These are phyloP conservation scores for Amazona vittata DNA, from an alignment of 2,113 vertebrate species.

Conservation along the genomic window DNA sequence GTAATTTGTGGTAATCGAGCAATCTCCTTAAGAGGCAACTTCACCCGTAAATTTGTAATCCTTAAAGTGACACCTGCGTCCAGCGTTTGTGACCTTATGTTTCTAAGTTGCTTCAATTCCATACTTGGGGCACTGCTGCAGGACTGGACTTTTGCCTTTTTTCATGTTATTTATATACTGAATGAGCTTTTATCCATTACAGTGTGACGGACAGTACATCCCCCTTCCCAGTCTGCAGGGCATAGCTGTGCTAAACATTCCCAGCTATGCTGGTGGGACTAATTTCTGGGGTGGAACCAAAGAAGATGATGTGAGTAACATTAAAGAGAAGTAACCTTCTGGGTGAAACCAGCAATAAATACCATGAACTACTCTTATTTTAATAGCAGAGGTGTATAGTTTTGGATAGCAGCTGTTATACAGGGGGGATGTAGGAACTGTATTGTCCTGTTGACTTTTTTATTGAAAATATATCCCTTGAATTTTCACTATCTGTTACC, in stretches of 20 bases:
- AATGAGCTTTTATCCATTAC: constrained; percentile 60
- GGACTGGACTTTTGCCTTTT: background rate
- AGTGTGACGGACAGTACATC: constrained; percentile 98
- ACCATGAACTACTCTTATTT: background rate
- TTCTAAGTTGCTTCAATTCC: background rate
- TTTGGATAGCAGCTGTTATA: background rate
- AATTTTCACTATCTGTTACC: background rate
- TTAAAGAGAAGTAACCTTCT: background rate
- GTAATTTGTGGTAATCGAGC: background rate
- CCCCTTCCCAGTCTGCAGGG: constrained; percentile 98
- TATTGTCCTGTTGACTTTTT: background rate
- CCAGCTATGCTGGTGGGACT: constrained; percentile 96
- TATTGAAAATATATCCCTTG: background rate
- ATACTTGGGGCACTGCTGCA: background rate
- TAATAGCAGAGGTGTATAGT: background rate
- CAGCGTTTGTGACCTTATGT: background rate
- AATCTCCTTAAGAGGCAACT: background rate
- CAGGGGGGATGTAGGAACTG: background rate
- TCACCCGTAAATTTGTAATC: background rate
- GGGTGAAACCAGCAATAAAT: background rate
- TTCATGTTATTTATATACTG: background rate
- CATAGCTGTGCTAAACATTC: constrained; percentile 95
- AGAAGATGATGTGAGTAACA: constrained; percentile 93
- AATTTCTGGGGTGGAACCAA: constrained; percentile 99
- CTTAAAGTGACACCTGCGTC: background rate